A percentile compares a stretch with the other conserved stretches of the same genome.
These are phyloP conservation scores for Chymomyza caudatula DNA, from an alignment of 2,888 invertebrate genomes.

Conservation along the genomic window DNA sequence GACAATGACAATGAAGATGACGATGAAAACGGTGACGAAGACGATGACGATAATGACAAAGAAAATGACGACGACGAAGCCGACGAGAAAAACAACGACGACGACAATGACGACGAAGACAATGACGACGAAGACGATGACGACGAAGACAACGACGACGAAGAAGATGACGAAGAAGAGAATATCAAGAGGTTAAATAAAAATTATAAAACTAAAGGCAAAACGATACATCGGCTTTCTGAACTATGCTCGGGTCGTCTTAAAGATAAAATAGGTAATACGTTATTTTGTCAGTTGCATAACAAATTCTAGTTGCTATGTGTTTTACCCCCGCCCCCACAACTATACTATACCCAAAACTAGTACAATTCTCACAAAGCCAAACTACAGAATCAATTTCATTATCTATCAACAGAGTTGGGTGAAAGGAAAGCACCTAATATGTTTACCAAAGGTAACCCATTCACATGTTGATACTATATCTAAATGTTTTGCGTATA, in stretches of 20 bases:
- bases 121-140: constrained; percentile 73
- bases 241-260: constrained; percentile 68
- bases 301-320: constrained; percentile 52
- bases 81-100: constrained; percentile 75
- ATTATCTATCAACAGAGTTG: constrained; percentile 67
- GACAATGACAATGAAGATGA: constrained; percentile 72
- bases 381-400: constrained; percentile 40
- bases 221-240: constrained; percentile 69
- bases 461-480: constrained; percentile 7
- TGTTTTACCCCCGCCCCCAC: background rate
- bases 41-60: constrained; percentile 73
- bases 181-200: constrained; percentile 75
- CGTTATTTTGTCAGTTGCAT: constrained; percentile 67
- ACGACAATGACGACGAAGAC: constrained; percentile 63
- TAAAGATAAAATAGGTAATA: constrained; percentile 79
- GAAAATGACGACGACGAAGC: constrained; percentile 78
- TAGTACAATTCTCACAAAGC: background rate
- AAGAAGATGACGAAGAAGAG: constrained; percentile 75
- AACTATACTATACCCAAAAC: background rate
- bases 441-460: constrained; percentile 63
- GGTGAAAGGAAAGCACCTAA: constrained; percentile 47
- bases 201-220: constrained; percentile 54
- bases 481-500: constrained; percentile 30
- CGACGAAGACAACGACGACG: constrained; percentile 51
- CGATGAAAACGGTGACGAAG: constrained; percentile 76